Base-by-base conservation (phyloP, 2,888 invertebrate species). In the Gymnoscelis rufifasciata region DNA sequence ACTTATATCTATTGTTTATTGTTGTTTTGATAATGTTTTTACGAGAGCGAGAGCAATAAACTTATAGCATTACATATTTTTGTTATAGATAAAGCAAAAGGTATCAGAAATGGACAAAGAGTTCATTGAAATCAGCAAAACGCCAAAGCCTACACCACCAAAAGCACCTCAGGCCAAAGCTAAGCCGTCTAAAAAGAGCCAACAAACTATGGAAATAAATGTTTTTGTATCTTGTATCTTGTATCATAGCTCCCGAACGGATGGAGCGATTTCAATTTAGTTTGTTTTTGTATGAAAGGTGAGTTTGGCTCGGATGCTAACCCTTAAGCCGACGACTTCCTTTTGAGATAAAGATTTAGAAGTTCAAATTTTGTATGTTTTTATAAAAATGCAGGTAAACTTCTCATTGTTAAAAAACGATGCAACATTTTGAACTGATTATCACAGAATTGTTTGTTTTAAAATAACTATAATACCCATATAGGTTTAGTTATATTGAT, bases 301-400 rank as follows among this genome's bases (percentile, higher is more conserved):
- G n/a, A n/a, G n/a, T n/a, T n/a, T n/a, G n/a, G n/a, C n/a, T n/a
- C n/a, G n/a, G n/a, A n/a, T n/a, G n/a, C 59, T 83, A 83, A 86
- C 86, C 84, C 84, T 83, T 84, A 74, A 65, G 63, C 72, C 62
- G 68, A 76, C 75, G 71, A 78, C 76, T 82, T 84, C 87, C 78
- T 83, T 84, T 82, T 68, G 64, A 76, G 39, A 8, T 69, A 73
- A 74, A 70, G 64, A 72, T 78, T 78, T 79, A 70, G 65, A 68
- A 64, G 68, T 74, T 73, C 70, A 62, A 66, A 66, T 66, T 76
- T 30, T 41, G 26, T 1, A 24, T 13, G 77, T 82, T 78, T 70
- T 71, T 65, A 45, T 51, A 62, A 70, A 77, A 83, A 80, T 79
- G 74, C 78, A 78, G 78, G 82, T 81, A 78, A 74, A 43, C 57